Evolutionary conservation across 2,888 invertebrate genomes (phyloP).

Genomic region (Chymomyza procnemis): DNA sequence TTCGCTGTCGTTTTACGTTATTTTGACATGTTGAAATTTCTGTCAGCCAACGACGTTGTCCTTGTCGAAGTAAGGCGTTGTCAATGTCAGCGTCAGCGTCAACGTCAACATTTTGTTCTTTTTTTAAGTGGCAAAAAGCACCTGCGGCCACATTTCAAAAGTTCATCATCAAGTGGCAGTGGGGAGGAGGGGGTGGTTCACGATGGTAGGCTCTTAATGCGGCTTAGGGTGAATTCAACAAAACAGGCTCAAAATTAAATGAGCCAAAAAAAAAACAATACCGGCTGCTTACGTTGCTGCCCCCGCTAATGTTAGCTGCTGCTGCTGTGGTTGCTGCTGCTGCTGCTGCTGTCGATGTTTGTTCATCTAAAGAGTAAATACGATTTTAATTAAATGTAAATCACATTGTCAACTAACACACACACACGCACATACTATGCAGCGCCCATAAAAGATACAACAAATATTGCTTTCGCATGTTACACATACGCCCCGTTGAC

Average conservation of each 20-base stretch:
- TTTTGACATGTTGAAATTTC: neutral
- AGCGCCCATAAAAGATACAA: constrained; percentile 9
- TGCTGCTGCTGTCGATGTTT: constrained; percentile 44
- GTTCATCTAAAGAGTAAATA: constrained; percentile 71
- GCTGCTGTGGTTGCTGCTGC: constrained; percentile 43
- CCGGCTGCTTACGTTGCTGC: neutral
- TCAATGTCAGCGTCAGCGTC: neutral
- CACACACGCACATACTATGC: neutral
- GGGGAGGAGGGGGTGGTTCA: too few species aligned
- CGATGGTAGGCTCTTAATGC: neutral
- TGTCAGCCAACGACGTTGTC: neutral
- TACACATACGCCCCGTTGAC: constrained; percentile 30
- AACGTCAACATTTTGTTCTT: neutral
- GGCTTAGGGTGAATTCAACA: neutral
- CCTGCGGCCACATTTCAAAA: neutral
- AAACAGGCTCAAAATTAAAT: neutral
- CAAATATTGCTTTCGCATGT: constrained; percentile 37
- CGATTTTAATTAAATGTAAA: constrained; percentile 74
- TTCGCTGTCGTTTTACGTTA: neutral
- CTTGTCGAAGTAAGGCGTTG: neutral
- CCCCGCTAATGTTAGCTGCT: constrained; percentile 27
- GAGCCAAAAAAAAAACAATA: neutral
- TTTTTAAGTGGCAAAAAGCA: neutral
- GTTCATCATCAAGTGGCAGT: neutral
- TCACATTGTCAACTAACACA: constrained; percentile 66